Percentiles rank a stretch among this genome's conserved stretches.
These are phyloP conservation scores for Emydura subglobosa DNA, from an alignment of 2,113 vertebrate species.

Conservation along the genomic window DNA sequence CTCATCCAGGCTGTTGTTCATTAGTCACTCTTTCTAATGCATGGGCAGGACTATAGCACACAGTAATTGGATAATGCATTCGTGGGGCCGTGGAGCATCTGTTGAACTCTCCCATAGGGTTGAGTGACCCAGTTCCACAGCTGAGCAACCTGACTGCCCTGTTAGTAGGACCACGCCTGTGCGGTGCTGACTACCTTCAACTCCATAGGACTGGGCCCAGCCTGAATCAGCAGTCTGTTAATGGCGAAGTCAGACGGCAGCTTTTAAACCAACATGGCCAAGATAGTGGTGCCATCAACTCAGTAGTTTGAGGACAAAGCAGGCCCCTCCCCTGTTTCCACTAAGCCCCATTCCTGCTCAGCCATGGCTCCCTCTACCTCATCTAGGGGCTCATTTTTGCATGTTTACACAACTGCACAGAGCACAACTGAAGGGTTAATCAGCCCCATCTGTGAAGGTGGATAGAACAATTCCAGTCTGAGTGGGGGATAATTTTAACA, in stretches of 20 bases:
- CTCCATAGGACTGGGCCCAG: not conserved
- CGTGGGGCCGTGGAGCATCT: not conserved
- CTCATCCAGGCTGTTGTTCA: not conserved
- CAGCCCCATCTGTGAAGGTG: not conserved
- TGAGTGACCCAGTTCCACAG: not conserved
- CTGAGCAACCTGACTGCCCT: not conserved
- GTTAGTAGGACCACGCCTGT: not conserved
- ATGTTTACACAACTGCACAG: accelerated
- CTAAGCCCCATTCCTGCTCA: not conserved
- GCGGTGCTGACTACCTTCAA: too few species aligned
- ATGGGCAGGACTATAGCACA: not conserved
- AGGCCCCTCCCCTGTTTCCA: not conserved
- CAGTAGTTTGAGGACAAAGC: not conserved
- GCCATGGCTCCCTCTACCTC: not conserved
- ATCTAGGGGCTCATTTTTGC: not conserved
- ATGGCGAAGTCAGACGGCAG: not conserved
- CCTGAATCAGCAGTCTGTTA: not conserved
- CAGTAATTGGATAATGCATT: not conserved
- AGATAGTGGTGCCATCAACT: not conserved
- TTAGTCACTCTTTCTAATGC: not conserved
- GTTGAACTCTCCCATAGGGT: not conserved
- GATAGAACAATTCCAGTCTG: not conserved
- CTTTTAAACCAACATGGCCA: not conserved
- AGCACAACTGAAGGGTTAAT: not conserved
- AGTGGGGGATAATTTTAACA: constrained; percentile 33